Percentiles rank a stretch among this genome's conserved stretches.
Evolutionary conservation across 1,140 invertebrate species (phyloP).

Genomic region (Pogonus chalceus): DNA sequence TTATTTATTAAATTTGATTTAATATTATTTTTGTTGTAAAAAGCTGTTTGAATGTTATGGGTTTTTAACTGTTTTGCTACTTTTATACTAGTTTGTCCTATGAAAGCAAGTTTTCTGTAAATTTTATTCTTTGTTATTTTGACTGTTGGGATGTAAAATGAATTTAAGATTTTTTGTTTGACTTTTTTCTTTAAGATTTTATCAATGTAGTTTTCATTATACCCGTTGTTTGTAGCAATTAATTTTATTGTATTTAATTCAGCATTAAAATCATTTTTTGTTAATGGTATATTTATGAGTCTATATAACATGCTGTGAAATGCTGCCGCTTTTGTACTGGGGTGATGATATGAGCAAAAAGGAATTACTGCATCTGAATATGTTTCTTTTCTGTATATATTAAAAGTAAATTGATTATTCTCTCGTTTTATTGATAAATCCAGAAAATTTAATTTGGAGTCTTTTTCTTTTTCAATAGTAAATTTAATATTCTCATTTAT

Average conservation of each 20-base stretch:
- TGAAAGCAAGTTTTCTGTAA: too few relatives aligned
- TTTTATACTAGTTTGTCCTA: too few relatives aligned
- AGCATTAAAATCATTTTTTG: background rate
- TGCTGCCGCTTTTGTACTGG: background rate
- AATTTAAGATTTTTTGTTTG: too few relatives aligned
- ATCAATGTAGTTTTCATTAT: background rate
- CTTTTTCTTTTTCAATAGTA: background rate
- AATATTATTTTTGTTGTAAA: too few relatives aligned
- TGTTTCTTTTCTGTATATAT: background rate
- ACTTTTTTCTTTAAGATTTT: too few relatives aligned
- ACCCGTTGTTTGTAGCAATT: background rate
- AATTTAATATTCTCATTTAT: background rate
- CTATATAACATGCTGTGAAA: background rate
- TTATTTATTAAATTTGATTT: too few relatives aligned
- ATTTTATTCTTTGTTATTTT: too few relatives aligned
- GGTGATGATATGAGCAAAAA: background rate
- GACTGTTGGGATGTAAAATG: too few relatives aligned
- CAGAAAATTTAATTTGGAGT: background rate
- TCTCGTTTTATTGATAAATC: background rate
- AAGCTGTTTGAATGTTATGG: too few relatives aligned
- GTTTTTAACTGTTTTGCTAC: too few relatives aligned
- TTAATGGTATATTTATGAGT: background rate
- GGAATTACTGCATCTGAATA: background rate
- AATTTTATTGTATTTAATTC: background rate
- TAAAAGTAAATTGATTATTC: background rate